These are phyloP conservation scores for Rhineura floridana DNA, from an alignment of 2,113 vertebrate species.

Conservation along the genomic window DNA sequence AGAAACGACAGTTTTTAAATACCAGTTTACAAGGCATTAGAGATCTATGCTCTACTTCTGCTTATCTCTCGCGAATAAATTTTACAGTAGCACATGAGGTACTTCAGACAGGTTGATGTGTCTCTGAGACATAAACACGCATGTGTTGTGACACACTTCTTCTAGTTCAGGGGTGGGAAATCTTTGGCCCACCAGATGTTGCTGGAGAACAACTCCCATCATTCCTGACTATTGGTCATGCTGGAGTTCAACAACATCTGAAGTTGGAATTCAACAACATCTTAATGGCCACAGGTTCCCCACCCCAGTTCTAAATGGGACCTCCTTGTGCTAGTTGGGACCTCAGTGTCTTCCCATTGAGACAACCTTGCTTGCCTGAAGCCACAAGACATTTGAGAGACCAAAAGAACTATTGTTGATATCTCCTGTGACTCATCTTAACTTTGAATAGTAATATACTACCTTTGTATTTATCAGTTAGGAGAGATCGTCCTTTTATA, in stretches of 20 bases:
- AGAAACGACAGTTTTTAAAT: constrained; percentile 1
- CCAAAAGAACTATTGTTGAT: background rate
- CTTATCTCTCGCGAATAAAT: background rate
- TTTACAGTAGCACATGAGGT: background rate
- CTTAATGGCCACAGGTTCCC: no score
- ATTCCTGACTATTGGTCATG: no score
- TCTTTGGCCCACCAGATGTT: no score
- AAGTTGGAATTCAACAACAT: background rate
- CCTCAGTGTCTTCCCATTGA: background rate
- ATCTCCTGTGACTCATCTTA: background rate
- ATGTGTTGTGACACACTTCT: no score
- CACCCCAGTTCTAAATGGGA: background rate
- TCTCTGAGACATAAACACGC: background rate
- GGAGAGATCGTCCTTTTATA: background rate
- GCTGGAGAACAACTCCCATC: no score
- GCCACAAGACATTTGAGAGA: background rate
- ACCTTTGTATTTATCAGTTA: background rate
- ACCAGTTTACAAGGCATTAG: background rate
- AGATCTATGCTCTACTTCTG: background rate
- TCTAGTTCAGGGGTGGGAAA: no score
- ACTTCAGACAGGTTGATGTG: background rate
- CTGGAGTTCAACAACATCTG: no score
- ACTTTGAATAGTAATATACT: background rate
- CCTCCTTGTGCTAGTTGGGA: background rate
- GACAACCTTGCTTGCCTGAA: background rate